These are phyloP conservation scores for Urocyon cinereoargenteus DNA, from an alignment of 2,797 vertebrate genomes.

Conservation along the genomic window DNA sequence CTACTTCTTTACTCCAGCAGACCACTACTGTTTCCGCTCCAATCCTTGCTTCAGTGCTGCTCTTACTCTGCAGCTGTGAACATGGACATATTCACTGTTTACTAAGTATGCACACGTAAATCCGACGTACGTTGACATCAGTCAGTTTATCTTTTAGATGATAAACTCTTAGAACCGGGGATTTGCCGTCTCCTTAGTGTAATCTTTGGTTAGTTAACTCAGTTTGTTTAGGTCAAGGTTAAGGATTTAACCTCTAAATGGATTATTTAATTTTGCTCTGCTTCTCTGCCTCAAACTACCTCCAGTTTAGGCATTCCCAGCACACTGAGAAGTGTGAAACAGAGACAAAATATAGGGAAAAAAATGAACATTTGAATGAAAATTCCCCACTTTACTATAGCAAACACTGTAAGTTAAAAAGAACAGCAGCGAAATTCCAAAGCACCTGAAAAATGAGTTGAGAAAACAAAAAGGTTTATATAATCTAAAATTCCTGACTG, in stretches of 20 bases:
- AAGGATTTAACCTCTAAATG: conserved; percentile 14
- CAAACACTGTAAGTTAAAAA: conserved; percentile 70
- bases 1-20: background rate
- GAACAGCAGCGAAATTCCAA: conserved; percentile 76
- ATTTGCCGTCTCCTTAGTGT: background rate
- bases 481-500: conserved; percentile 72
- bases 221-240: conserved; percentile 48
- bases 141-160: conserved; percentile 43
- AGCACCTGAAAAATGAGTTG: conserved; percentile 83
- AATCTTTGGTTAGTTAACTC: conserved; percentile 6
- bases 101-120: background rate
- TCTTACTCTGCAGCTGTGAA: background rate
- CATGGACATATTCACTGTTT: background rate
- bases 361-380: conserved; percentile 63
- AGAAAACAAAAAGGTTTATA: conserved; percentile 82
- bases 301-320: background rate
- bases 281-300: background rate
- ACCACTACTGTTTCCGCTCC: background rate
- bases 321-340: background rate
- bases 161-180: background rate
- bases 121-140: background rate
- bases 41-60: background rate
- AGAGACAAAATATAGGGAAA: background rate
- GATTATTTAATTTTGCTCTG: conserved; percentile 34
- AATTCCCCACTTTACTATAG: conserved; percentile 51